Conservation (phyloP, 2,888 invertebrate species). For the Caradrina kadenii region DNA sequence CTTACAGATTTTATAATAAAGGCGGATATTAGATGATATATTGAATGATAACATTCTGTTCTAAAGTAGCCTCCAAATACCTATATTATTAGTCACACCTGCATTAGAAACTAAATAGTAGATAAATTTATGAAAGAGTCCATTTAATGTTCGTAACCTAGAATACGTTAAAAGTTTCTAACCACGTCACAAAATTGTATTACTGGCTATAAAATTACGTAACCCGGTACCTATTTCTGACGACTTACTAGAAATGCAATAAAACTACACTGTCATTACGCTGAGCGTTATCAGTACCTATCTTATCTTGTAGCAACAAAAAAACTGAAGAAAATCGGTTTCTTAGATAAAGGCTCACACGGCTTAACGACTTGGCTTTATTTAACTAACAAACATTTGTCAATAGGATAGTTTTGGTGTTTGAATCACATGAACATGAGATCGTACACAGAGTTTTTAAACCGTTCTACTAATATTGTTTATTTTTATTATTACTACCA, state of each 20-base stretch:
- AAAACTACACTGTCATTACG: slow-evolving; percentile 24
- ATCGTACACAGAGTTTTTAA: slow-evolving; percentile 6
- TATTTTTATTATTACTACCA: slow-evolving; percentile 19
- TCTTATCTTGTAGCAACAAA: slow-evolving; percentile 45
- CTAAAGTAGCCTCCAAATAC: neutral
- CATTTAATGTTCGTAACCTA: neutral
- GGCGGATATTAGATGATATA: neutral
- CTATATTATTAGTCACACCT: neutral
- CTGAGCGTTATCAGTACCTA: slow-evolving; percentile 40
- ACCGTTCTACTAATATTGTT: slow-evolving; percentile 17
- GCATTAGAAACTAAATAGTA: slow-evolving; percentile 4
- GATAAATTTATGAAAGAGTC: slow-evolving; percentile 5
- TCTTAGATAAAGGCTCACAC: slow-evolving; percentile 31
- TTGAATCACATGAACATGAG: slow-evolving; percentile 6
- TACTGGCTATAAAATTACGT: neutral
- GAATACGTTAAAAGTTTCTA: slow-evolving; percentile 7
- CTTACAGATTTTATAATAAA: slow-evolving; percentile 7
- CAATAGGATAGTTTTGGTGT: neutral
- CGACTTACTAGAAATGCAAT: slow-evolving; percentile 36
- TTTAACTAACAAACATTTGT: slow-evolving; percentile 19
- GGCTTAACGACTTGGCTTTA: slow-evolving; percentile 31
- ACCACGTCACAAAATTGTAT: slow-evolving; percentile 15
- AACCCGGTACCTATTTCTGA: slow-evolving; percentile 5
- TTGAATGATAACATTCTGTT: neutral
- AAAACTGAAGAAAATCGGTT: slow-evolving; percentile 46